phyloP scores from a whole-genome alignment of 2,797 vertebrate species.

The Poeciliopsis infans region DNA sequence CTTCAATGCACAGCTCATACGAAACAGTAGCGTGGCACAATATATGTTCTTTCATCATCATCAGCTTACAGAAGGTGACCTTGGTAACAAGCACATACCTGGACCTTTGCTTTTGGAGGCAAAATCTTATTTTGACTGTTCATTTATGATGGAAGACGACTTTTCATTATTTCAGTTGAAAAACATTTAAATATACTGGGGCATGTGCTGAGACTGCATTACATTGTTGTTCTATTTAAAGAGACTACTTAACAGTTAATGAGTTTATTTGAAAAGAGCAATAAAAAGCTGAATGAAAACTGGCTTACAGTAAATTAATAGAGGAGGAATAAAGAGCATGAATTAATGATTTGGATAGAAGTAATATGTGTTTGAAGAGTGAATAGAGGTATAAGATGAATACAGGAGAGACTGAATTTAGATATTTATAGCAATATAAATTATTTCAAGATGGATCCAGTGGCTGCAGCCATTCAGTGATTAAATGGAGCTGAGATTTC shows the following conservation, averaged over 20 bases:
- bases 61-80: slow-evolving; percentile 2
- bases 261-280: slow-evolving; percentile 55
- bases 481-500: not conserved
- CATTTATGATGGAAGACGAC: slow-evolving; percentile 6
- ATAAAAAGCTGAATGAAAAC: slow-evolving; percentile 40
- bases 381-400: slow-evolving; percentile 32
- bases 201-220: not conserved
- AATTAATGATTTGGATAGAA: slow-evolving; percentile 36
- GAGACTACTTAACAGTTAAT: slow-evolving; percentile 43
- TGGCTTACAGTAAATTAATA: slow-evolving; percentile 22
- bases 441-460: slow-evolving; percentile 9
- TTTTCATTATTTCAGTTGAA: slow-evolving; percentile 21
- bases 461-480: not conserved
- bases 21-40: too few species aligned
- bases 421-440: slow-evolving; percentile 18
- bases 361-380: slow-evolving; percentile 32
- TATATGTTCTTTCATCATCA: too few species aligned
- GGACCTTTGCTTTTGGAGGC: slow-evolving; percentile 12
- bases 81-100: not conserved
- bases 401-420: slow-evolving; percentile 21
- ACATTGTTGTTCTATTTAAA: slow-evolving; percentile 26
- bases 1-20: too few species aligned
- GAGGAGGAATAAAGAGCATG: slow-evolving; percentile 38
- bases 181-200: slow-evolving; percentile 20
- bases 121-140: slow-evolving; percentile 12